Conservation (phyloP, 2,888 invertebrate genomes). For the Pandemis cinnamomeana region DNA sequence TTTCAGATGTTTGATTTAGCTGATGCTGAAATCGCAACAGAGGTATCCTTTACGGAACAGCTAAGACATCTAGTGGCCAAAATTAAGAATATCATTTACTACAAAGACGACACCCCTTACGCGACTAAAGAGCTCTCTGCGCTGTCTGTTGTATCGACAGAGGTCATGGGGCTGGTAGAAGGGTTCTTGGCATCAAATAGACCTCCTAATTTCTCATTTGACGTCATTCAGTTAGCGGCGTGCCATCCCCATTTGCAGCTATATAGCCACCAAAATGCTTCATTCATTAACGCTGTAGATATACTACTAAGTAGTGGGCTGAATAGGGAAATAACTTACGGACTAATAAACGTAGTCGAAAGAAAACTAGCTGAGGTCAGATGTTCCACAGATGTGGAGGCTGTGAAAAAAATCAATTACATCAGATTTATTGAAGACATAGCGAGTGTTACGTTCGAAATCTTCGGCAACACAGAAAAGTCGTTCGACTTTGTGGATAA, state of each 20-base stretch:
- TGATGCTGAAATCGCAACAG: slow-evolving; percentile 86
- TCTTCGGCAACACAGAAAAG: slow-evolving; percentile 77
- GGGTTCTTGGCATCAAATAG: slow-evolving; percentile 82
- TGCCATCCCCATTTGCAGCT: slow-evolving; percentile 78
- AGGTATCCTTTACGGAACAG: slow-evolving; percentile 88
- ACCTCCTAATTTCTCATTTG: slow-evolving; percentile 75
- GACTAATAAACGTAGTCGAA: slow-evolving; percentile 79
- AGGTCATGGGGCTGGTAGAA: slow-evolving; percentile 85
- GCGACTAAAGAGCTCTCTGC: slow-evolving; percentile 83
- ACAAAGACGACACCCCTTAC: slow-evolving; percentile 74
- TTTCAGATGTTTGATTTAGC: slow-evolving; percentile 88
- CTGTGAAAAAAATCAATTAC: slow-evolving; percentile 78
- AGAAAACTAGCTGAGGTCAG: slow-evolving; percentile 79
- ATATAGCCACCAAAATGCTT: slow-evolving; percentile 79
- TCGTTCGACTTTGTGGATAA: slow-evolving; percentile 76
- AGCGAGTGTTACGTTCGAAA: slow-evolving; percentile 79
- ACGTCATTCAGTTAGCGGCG: slow-evolving; percentile 74
- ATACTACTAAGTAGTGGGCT: slow-evolving; percentile 78
- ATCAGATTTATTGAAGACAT: slow-evolving; percentile 80
- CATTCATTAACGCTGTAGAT: slow-evolving; percentile 80
- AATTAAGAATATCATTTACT: slow-evolving; percentile 79
- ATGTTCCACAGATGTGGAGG: slow-evolving; percentile 70
- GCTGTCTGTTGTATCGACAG: slow-evolving; percentile 84
- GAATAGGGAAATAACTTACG: slow-evolving; percentile 80
- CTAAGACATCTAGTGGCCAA: slow-evolving; percentile 82